Conservation (phyloP, 2,888 invertebrate genomes). For the Mallateleia sp. region DNA sequence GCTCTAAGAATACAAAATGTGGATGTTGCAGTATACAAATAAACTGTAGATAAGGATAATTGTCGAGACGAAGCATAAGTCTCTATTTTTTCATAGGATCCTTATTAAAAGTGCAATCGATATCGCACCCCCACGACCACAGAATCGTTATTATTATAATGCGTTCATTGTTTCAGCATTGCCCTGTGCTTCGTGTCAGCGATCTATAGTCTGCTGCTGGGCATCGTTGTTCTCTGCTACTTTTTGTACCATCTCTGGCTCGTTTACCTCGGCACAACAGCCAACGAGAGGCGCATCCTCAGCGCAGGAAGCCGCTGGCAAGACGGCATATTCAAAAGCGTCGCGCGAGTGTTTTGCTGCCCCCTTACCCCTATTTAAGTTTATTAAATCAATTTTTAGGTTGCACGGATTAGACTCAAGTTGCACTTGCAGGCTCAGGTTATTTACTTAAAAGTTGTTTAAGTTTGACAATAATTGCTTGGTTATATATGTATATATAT, state of each 20-base stretch:
- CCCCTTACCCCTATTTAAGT: too few species aligned
- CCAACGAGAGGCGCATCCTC: slow-evolving; percentile 85
- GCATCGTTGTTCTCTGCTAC: slow-evolving; percentile 87
- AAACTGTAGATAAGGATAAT: slow-evolving; percentile 53
- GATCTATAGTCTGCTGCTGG: slow-evolving; percentile 89
- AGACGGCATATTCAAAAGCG: slow-evolving; percentile 83
- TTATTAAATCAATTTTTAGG: too few species aligned
- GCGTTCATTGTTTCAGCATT: slow-evolving; percentile 88
- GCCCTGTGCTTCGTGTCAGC: slow-evolving; percentile 90
- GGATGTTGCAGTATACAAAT: too few species aligned
- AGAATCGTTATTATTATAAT: slow-evolving; percentile 77
- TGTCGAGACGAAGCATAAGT: slow-evolving; percentile 26
- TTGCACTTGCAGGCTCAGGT: too few species aligned
- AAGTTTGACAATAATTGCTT: too few species aligned
- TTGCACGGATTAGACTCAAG: too few species aligned
- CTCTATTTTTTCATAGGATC: neutral
- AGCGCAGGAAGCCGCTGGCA: slow-evolving; percentile 80
- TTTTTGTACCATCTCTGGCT: slow-evolving; percentile 89
- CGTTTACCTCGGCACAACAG: slow-evolving; percentile 86
- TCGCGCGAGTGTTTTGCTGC: slow-evolving; percentile 86
- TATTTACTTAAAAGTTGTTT: too few species aligned
- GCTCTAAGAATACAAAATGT: too few species aligned
- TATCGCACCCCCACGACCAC: slow-evolving; percentile 79
- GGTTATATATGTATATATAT: too few species aligned
- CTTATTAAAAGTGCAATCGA: slow-evolving; percentile 78